These are phyloP conservation scores for Nasonia longicornis DNA, from an alignment of 1,140 invertebrate genomes.

Conservation along the genomic window DNA sequence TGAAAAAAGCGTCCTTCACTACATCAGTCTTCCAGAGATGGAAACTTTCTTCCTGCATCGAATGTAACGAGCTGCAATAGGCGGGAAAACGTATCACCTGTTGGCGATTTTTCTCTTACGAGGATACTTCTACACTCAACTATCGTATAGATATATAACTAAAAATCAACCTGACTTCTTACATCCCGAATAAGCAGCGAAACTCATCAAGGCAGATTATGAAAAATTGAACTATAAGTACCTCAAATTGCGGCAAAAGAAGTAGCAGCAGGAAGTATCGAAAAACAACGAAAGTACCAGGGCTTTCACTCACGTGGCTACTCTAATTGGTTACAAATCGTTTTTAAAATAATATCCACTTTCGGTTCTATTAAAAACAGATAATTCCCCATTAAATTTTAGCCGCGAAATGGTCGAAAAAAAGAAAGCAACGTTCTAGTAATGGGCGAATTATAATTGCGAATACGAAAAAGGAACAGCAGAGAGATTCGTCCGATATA, in stretches of 20 bases:
- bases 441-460: too few relatives aligned
- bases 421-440: background rate
- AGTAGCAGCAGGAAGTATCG: background rate
- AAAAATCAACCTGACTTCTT: too few relatives aligned
- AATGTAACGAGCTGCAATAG: background rate
- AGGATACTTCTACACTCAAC: background rate
- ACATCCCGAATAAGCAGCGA: too few relatives aligned
- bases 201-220: background rate
- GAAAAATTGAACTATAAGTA: slow-evolving; percentile 24
- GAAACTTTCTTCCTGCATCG: slow-evolving; percentile 9
- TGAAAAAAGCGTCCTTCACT: background rate
- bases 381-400: background rate
- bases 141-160: too few relatives aligned
- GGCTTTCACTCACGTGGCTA: background rate
- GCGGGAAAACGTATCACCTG: background rate
- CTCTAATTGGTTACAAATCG: background rate
- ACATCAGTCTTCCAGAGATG: background rate
- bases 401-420: background rate
- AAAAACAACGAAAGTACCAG: slow-evolving; percentile 7
- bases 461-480: background rate
- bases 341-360: background rate
- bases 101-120: background rate
- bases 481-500: background rate
- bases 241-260: background rate
- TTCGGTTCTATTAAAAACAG: slow-evolving; percentile 8